Evolutionary conservation across 1,140 invertebrate species (phyloP).

Genomic region (Microvelia longipes): DNA sequence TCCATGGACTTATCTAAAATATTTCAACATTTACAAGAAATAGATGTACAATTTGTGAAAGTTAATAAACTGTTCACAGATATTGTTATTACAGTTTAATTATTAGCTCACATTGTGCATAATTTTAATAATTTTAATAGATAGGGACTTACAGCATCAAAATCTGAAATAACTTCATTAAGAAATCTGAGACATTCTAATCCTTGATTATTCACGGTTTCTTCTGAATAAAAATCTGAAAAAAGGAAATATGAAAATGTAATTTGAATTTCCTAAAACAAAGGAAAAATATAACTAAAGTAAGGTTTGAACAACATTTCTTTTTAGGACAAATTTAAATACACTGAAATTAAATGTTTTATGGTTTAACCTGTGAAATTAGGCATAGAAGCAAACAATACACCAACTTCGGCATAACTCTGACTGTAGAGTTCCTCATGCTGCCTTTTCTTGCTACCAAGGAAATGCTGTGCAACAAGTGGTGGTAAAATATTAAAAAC

Average conservation of each 20-base stretch:
- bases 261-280: neutral
- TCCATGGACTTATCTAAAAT: too few relatives aligned
- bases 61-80: too few relatives aligned
- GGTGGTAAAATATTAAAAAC: constrained; percentile 75
- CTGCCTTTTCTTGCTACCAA: constrained; percentile 58
- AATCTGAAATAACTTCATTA: constrained; percentile 96
- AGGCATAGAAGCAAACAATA: constrained; percentile 87
- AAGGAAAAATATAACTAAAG: neutral
- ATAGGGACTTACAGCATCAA: constrained; percentile 85
- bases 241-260: neutral
- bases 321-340: too few relatives aligned
- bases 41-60: too few relatives aligned
- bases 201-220: constrained; percentile 90
- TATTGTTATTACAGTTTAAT: too few relatives aligned
- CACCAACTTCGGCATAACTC: constrained; percentile 80
- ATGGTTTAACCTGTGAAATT: constrained; percentile 76
- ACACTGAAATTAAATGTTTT: too few relatives aligned
- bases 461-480: constrained; percentile 79
- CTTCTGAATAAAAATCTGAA: constrained; percentile 84
- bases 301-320: too few relatives aligned
- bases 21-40: too few relatives aligned
- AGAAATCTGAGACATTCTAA: constrained; percentile 88
- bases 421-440: constrained; percentile 85
- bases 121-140: too few relatives aligned
- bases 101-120: too few relatives aligned